These are phyloP conservation scores for Phortica okadai DNA, from an alignment of 2,888 invertebrate species.

Conservation along the genomic window DNA sequence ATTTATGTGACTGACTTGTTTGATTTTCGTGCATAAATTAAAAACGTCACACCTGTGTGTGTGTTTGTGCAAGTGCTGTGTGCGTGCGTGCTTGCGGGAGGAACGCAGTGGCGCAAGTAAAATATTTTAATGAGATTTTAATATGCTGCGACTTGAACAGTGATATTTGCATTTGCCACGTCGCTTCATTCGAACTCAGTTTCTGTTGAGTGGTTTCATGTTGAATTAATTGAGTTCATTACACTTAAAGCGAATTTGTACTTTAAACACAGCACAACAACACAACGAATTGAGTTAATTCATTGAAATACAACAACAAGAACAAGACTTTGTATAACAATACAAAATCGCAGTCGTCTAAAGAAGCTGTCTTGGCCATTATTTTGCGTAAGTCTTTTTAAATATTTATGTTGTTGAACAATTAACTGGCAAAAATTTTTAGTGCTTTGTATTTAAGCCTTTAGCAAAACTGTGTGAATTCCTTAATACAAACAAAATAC, in stretches of 20 bases:
- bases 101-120: slow-evolving; percentile 33
- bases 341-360: too few species aligned
- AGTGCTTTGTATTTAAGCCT: too few species aligned
- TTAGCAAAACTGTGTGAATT: too few species aligned
- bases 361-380: too few species aligned
- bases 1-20: slow-evolving; percentile 48
- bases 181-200: background rate
- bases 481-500: too few species aligned
- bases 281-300: too few species aligned
- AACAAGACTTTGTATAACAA: too few species aligned
- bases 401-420: too few species aligned
- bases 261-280: too few species aligned
- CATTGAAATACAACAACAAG: too few species aligned
- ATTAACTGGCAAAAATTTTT: too few species aligned
- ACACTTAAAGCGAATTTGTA: background rate
- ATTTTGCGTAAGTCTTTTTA: too few species aligned
- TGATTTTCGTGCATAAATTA: slow-evolving; percentile 67
- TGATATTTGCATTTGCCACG: background rate
- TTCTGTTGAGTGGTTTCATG: background rate
- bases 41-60: slow-evolving; percentile 39
- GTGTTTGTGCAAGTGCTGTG: slow-evolving; percentile 1
- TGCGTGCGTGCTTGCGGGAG: slow-evolving; percentile 1
- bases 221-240: slow-evolving; percentile 8
- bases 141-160: slow-evolving; percentile 54
- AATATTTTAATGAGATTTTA: slow-evolving; percentile 65